Base-by-base conservation (phyloP, 37 sponge, comb jelly and placozoan genomes). In the Spongilla lacustris region DNA sequence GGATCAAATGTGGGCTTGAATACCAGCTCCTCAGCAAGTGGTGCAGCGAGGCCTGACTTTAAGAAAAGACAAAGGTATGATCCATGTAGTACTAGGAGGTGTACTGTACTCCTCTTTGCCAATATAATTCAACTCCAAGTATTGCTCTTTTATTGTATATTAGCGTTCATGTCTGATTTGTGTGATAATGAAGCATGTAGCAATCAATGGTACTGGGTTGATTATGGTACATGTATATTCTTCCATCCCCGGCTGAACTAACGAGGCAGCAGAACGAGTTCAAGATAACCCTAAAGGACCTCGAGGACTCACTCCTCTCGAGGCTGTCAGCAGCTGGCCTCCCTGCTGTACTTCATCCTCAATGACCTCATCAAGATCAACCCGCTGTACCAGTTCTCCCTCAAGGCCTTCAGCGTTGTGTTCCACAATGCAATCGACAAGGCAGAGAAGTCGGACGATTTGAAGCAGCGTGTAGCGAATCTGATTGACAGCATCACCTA, bases 331-430 rank as follows among this genome's bases (percentile, higher is more conserved):
- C 99, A 27, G 99, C 99, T 76, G 32, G 95, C 97, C 26, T 92
- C 99, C 5, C 87, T 98, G 30, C 90, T 98, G 50, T 98, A 98
- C 87, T 98, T 98, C 91, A 98, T 98, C 74, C 87, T 98, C 31
- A 98, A 96, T 71, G 97, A 98, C 85, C 90, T 98, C 71, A 87
- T 95, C 89, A 98, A 96, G 85, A 98, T 98, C 72, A 95, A 98
- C 79, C 99, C 99, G n/a, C 90, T 98, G 49, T 98, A 98, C 85
- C 99, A 98, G 94, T 98, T 98, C 92, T 98, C 99, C 23, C 91
- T 98, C 79, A 68, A 90, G 90, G 97, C 99, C 22, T 98, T 98
- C 94, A 98, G 93, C 66, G 99, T 96, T 23, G 97, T 98, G 73
- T 98, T 98, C 81, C 93, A 96, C 86, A 98, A 96, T 58, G 97